A percentile compares a stretch with the other conserved stretches of the same genome.
Conservation (phyloP, 2,797 vertebrate genomes). For the Lerista edwardsae region DNA sequence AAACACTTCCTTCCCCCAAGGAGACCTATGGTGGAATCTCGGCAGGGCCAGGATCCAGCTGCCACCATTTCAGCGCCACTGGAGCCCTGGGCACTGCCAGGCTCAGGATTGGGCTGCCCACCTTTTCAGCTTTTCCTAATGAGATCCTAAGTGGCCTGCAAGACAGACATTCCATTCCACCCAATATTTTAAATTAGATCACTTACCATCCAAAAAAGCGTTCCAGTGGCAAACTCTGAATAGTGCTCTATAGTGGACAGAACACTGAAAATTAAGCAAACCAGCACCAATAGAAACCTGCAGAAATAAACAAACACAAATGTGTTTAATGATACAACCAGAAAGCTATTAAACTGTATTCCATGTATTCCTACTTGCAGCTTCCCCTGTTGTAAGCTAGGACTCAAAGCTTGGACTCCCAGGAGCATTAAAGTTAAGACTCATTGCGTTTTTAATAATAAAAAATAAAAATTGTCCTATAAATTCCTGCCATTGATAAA, state of each 20-base stretch:
- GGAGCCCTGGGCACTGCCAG: too few relatives aligned
- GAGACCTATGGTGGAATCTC: too few relatives aligned
- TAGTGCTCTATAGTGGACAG: slow-evolving; percentile 90
- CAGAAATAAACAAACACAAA: slow-evolving; percentile 14
- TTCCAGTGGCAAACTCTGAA: slow-evolving; percentile 87
- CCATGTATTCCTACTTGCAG: neutral
- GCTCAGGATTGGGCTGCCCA: too few relatives aligned
- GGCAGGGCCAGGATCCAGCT: too few relatives aligned
- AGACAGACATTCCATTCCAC: neutral
- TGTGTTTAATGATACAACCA: neutral
- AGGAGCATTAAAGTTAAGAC: neutral
- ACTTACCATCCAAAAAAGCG: slow-evolving; percentile 93
- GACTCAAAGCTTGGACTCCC: neutral
- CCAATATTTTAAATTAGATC: neutral
- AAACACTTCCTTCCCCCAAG: too few relatives aligned
- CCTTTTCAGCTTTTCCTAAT: neutral
- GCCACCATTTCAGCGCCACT: too few relatives aligned
- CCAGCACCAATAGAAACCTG: slow-evolving; percentile 89
- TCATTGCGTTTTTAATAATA: neutral
- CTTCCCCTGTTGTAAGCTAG: neutral
- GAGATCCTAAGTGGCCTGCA: neutral
- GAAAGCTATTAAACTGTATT: neutral
- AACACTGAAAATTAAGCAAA: slow-evolving; percentile 93
- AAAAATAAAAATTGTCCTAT: neutral
- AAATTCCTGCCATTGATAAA: neutral